Percentiles rank a stretch among this genome's conserved stretches.
phyloP scores from a whole-genome alignment of 2,888 invertebrate species.

The Phorcus lineatus region DNA sequence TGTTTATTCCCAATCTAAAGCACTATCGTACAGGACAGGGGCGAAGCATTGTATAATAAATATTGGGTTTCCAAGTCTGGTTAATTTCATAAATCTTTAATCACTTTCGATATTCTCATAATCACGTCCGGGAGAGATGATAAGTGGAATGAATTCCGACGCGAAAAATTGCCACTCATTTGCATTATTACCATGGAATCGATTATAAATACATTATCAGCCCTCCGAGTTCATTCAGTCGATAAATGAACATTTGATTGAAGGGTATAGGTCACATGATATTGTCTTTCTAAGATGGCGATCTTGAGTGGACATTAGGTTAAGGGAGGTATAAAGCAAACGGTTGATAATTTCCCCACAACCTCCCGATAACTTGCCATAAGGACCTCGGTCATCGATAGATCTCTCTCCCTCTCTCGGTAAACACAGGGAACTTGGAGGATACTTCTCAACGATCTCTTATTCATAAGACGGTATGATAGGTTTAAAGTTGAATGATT shows the following conservation, averaged over 20 bases:
- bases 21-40: neutral
- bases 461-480: too few species aligned
- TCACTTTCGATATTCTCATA: conserved; percentile 23
- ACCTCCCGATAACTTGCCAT: neutral
- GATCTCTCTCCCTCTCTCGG: neutral
- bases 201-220: conserved; percentile 13
- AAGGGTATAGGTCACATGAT: conserved; percentile 17
- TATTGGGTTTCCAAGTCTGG: conserved; percentile 19
- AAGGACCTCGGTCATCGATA: neutral
- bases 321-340: neutral
- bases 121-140: conserved; percentile 17
- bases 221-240: neutral
- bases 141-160: conserved; percentile 16
- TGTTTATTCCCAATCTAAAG: neutral
- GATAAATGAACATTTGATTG: conserved; percentile 6
- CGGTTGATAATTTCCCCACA: neutral
- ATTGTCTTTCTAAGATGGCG: conserved; percentile 9
- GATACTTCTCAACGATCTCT: neutral
- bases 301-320: neutral
- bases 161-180: conserved; percentile 1
- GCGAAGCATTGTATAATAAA: neutral
- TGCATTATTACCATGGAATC: conserved; percentile 9
- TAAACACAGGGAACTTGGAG: neutral
- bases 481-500: too few species aligned
- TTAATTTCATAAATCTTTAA: conserved; percentile 30